These are phyloP conservation scores for Uria lomvia DNA, from an alignment of 2,113 vertebrate genomes.

Conservation along the genomic window DNA sequence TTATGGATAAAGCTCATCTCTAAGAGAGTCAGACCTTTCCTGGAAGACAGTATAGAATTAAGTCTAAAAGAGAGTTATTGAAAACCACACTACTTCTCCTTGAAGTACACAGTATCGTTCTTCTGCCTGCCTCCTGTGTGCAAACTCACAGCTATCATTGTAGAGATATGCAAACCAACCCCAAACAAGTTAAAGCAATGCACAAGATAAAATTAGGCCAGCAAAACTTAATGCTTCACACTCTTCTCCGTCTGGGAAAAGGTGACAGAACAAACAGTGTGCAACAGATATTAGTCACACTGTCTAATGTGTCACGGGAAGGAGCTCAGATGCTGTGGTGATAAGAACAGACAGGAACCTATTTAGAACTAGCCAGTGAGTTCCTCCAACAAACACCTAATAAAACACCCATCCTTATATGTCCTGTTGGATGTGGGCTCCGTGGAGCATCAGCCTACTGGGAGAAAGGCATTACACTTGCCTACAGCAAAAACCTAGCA, in stretches of 20 bases:
- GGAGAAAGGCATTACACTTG: neutral
- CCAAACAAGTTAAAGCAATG: neutral
- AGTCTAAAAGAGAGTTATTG: neutral
- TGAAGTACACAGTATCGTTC: neutral
- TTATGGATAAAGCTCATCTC: neutral
- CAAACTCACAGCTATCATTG: neutral
- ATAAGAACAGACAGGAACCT: neutral
- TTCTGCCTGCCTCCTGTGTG: neutral
- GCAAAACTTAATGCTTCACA: conserved; percentile 39
- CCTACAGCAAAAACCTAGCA: neutral
- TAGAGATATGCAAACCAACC: neutral
- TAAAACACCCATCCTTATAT: neutral
- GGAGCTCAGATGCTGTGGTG: conserved; percentile 4
- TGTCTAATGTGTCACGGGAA: neutral
- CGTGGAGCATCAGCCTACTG: neutral
- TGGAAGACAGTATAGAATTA: neutral
- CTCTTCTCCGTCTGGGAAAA: conserved; percentile 25
- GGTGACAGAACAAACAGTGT: conserved; percentile 63
- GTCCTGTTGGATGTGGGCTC: neutral
- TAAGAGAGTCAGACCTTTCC: neutral
- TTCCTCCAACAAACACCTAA: neutral
- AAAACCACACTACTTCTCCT: neutral
- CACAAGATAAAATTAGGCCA: conserved; percentile 50
- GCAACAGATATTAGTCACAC: conserved; percentile 59
- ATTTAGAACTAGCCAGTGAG: neutral